Conservation (phyloP, 2,797 vertebrate genomes). For the Cuculus canorus region DNA sequence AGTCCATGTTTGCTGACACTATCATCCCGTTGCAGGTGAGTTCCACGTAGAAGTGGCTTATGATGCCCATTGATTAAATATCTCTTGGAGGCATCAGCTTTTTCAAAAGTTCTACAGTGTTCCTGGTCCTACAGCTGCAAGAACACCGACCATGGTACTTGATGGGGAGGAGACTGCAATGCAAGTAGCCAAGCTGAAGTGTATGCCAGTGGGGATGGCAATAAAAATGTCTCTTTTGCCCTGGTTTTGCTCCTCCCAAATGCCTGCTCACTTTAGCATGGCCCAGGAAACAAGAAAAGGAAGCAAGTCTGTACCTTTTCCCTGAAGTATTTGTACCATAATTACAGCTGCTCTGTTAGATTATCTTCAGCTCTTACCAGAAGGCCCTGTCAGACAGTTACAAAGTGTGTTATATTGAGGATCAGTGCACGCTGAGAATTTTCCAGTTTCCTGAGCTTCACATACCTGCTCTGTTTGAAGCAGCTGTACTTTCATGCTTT, state of each 20-base stretch:
- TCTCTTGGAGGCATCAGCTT: not conserved
- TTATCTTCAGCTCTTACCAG: slow-evolving; percentile 14
- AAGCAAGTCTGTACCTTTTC: slow-evolving; percentile 2
- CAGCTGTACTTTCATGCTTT: not conserved
- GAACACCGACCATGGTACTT: not conserved
- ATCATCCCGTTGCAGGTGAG: not conserved
- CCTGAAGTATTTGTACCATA: not conserved
- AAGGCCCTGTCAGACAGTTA: not conserved
- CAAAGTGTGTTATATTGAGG: not conserved
- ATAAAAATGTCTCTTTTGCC: not conserved
- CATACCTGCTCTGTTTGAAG: not conserved
- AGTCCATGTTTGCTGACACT: not conserved
- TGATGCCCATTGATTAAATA: not conserved
- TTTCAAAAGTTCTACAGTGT: not conserved
- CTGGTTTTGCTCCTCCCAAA: not conserved
- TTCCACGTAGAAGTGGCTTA: not conserved
- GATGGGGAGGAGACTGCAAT: not conserved
- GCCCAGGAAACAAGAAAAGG: not conserved
- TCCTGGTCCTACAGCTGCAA: not conserved
- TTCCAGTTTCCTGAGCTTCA: not conserved
- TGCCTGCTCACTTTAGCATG: not conserved
- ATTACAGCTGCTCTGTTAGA: slow-evolving; percentile 5
- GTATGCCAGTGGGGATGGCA: not conserved
- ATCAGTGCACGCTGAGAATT: not conserved
- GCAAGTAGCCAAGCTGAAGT: not conserved